Base-by-base conservation (phyloP, 2,113 vertebrate species). In the Eptesicus fuscus region DNA sequence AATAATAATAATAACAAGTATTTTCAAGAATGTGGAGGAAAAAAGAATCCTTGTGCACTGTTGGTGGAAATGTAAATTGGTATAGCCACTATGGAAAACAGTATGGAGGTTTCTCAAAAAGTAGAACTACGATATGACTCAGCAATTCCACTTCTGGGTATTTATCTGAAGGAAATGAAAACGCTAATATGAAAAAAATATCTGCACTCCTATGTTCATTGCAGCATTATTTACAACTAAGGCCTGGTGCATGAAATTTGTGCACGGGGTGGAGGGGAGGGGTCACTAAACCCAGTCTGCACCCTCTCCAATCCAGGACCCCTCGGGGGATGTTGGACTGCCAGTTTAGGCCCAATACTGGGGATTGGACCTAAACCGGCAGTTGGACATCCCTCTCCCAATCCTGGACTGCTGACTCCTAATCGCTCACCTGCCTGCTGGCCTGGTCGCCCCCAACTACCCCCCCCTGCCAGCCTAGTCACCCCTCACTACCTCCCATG, bases 131-230 rank as follows among this genome's bases (percentile, higher is more conserved):
- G 23, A 32, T 49, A 37, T 49, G 53, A 83, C 30, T 42, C 53
- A 49, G 69, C 53, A 23, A 40, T 83, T 37, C 25, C 18, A 40
- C 5, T 37, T 63, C 53, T 83, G 40, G 51, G 40, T 47, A 61
- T 49, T 73, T 73, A 59, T 83, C 28, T 28, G 1, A 83, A 83
- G 53, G n/a, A 74, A 83, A 83, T 22, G n/a, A 74, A 83, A 73
- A 83, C 25, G 63, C 17, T 63, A 49, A 63, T 44, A 40, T 2
- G 1, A 49, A 49, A 91, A 61, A 44, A 30, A 37, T 47, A 73
- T 17, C 42, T 91, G 40, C 12, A 63, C 1, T 13, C 30, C 25
- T n/a, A 25, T 40, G 18, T 63, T 83, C 12, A 40, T 1, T 63
- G 42, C 8, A 40, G 42, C 25, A 63, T 83, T 63, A 30, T 63